Evolutionary conservation across 1,140 invertebrate species (phyloP), one percentile per base, ranked within the genome.

Genomic region (Theocolax elegans): DNA sequence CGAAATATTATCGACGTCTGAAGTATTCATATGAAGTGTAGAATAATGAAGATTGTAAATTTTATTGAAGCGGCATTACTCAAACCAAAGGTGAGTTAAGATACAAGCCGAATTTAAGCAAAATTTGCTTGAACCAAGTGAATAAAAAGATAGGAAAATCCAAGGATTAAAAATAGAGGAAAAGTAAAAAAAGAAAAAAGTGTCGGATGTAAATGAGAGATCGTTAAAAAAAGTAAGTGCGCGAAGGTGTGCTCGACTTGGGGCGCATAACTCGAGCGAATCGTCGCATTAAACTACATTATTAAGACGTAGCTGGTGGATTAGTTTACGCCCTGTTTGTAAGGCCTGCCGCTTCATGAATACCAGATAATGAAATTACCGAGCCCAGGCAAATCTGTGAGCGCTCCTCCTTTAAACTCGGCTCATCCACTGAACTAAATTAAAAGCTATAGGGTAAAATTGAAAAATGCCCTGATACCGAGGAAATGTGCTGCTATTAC

Each of bases 331-430:
- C 58, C 25, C 31, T 40, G 42, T 46, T 44, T 13, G 42, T 17
- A 31, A n/a, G n/a, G 59, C 2, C 25, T 21, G 38, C 35, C n/a
- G 21, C 54, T 9, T 40, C 54, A 29, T 38, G 19, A 60, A 60
- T 29, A 17, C 4, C 44, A 21, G 44, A 63, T 63, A 63, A 60
- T 60, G 58, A 63, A 63, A 48, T 63, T 63, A 63, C n/a, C 23
- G 42, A 44, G 56, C 21, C 17, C 21, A 44, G 38, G 27, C 23
- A 58, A 40, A 58, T 58, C 19, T 15, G 54, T 40, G 9, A 58
- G 35, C 35, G 2, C 3, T 17, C 21, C 17, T 53, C 21, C 40
- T 23, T 35, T 12, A 21, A 12, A n/a, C 0, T 3, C 23, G 21
- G 35, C 19, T 40, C 17, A n/a, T 40, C 10, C 51, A 19, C 51